phyloP scores from a whole-genome alignment of 2,113 vertebrate genomes.

The Solenodon paradoxus region DNA sequence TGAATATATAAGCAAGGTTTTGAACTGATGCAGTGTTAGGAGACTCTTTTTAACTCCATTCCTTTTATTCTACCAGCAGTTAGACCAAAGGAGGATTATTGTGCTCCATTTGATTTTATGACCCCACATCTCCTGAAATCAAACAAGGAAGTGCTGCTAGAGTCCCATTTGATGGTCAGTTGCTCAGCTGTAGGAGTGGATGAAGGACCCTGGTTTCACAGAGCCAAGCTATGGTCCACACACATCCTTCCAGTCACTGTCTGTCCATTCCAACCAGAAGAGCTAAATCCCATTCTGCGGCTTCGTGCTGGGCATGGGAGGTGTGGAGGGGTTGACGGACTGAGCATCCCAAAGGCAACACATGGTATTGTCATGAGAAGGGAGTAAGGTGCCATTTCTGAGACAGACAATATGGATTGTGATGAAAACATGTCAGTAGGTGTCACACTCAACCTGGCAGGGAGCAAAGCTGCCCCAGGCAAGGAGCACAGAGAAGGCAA shows the following conservation, averaged over 20 bases:
- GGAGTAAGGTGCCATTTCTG: too few relatives aligned
- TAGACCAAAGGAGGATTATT: background rate
- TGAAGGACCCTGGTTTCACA: background rate
- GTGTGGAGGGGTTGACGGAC: too few relatives aligned
- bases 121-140: too few relatives aligned
- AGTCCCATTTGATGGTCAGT: background rate
- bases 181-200: too few relatives aligned
- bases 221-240: background rate
- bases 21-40: background rate
- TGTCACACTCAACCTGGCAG: background rate
- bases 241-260: background rate
- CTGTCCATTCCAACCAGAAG: fast-evolving
- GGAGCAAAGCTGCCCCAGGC: too few relatives aligned
- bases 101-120: background rate
- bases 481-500: too few relatives aligned
- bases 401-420: too few relatives aligned
- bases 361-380: too few relatives aligned
- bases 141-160: too few relatives aligned
- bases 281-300: background rate
- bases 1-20: background rate
- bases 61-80: background rate
- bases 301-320: background rate
- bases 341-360: too few relatives aligned
- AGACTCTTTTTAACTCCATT: background rate
- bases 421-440: background rate